Evolutionary conservation across 2,888 invertebrate species (phyloP).

Genomic region (Netelia fuscicornis): DNA sequence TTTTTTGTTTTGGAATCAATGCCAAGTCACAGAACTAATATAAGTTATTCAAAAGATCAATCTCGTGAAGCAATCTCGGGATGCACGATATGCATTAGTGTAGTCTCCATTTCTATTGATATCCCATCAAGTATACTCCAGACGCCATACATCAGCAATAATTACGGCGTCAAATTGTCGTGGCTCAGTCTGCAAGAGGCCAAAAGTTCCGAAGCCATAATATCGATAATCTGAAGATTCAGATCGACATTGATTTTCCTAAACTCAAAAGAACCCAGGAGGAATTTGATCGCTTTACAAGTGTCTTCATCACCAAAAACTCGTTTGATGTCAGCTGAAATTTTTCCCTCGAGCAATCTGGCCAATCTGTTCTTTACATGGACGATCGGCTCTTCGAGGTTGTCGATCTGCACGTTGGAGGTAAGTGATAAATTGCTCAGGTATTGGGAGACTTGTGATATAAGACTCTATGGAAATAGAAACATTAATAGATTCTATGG

Average conservation of each 20-base stretch:
- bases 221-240: slow-evolving; percentile 85
- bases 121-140: slow-evolving; percentile 21
- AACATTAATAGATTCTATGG: neutral
- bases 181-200: slow-evolving; percentile 76
- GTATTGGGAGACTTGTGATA: slow-evolving; percentile 66
- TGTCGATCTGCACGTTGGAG: slow-evolving; percentile 62
- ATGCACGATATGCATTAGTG: slow-evolving; percentile 58
- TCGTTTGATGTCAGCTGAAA: slow-evolving; percentile 76
- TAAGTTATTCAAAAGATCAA: slow-evolving; percentile 44
- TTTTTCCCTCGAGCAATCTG: slow-evolving; percentile 66
- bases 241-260: slow-evolving; percentile 85
- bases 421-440: slow-evolving; percentile 70
- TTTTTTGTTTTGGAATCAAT: slow-evolving; percentile 9
- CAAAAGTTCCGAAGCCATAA: slow-evolving; percentile 79
- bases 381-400: slow-evolving; percentile 71
- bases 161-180: slow-evolving; percentile 55
- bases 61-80: slow-evolving; percentile 43
- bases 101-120: slow-evolving; percentile 50
- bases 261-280: slow-evolving; percentile 84
- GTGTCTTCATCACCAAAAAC: slow-evolving; percentile 83
- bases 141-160: slow-evolving; percentile 1
- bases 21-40: slow-evolving; percentile 35
- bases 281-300: slow-evolving; percentile 80
- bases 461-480: slow-evolving; percentile 69
- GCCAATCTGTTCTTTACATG: slow-evolving; percentile 74